Base-by-base conservation (phyloP, 1,140 invertebrate species). In the Pogonus chalceus region DNA sequence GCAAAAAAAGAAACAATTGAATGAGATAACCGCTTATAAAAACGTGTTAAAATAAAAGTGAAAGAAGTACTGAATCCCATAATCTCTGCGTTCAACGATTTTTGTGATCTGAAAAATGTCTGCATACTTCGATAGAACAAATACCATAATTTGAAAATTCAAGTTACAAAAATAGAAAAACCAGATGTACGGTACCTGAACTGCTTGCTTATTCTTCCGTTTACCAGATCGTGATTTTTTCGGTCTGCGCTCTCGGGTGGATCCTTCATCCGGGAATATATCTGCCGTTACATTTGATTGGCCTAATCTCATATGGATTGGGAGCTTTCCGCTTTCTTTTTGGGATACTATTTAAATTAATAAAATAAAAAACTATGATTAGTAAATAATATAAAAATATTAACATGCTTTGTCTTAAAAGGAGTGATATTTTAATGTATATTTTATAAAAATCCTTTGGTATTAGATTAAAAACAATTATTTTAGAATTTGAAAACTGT, bases 61-160 rank as follows among this genome's bases (percentile, higher is more conserved):
- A n/a, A n/a, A n/a, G n/a, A n/a, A n/a, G n/a, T n/a, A n/a, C n/a
- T n/a, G n/a, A n/a, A n/a, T n/a, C n/a, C n/a, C n/a, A n/a, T n/a
- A n/a, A n/a, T n/a, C n/a, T n/a, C n/a, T n/a, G n/a, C n/a, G n/a
- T n/a, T n/a, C n/a, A n/a, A n/a, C n/a, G n/a, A n/a, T n/a, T n/a
- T n/a, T n/a, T n/a, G n/a, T n/a, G n/a, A n/a, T 31, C 26, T 43
- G 37, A 43, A 43, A 43, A 43, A 43, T 18, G 37, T 43, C 37
- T 43, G 37, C 37, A 43, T 16, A 43, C 37, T 43, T 43, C 18
- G 37, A 18, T 43, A 43, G 18, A 12, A 18, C 18, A 43, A 43
- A 31, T 31, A 14, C 26, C 26, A 7, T 31, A 7, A 14, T 31
- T 7, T n/a, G n/a, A 10, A 43, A 43, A 43, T 43, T 18, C 7